These are phyloP conservation scores for Chymomyza fuscimana DNA, from an alignment of 2,888 invertebrate genomes.

Conservation along the genomic window DNA sequence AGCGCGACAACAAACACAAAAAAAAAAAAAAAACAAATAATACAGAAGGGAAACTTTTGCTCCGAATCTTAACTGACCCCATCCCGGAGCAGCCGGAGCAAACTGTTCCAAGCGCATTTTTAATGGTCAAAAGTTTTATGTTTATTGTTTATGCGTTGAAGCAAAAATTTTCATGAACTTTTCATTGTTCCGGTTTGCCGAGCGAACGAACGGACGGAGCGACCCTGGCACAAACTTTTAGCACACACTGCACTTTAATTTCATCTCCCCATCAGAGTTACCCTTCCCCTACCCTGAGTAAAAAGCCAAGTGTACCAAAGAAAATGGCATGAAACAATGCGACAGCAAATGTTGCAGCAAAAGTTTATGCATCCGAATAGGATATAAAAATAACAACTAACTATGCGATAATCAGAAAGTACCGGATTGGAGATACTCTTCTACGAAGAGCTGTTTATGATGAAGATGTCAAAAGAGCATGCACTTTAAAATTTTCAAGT, in stretches of 20 bases:
- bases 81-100: not conserved
- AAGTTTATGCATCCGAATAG: conserved; percentile 58
- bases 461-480: not conserved
- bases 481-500: not conserved
- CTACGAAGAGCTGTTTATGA: not conserved
- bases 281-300: not conserved
- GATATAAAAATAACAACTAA: not conserved
- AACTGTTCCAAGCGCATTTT: conserved; percentile 49
- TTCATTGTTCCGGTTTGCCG: conserved; percentile 73
- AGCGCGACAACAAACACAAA: conserved; percentile 50
- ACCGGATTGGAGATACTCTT: not conserved
- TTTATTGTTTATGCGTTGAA: conserved; percentile 75
- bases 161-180: conserved; percentile 74
- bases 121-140: conserved; percentile 72
- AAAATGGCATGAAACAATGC: conserved; percentile 60
- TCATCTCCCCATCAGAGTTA: conserved; percentile 22
- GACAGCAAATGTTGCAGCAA: conserved; percentile 71
- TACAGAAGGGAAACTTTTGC: conserved; percentile 2
- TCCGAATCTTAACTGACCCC: not conserved
- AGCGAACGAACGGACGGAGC: conserved; percentile 12
- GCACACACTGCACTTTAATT: conserved; percentile 73
- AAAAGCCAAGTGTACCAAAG: conserved; percentile 19
- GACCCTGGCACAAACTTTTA: conserved; percentile 49
- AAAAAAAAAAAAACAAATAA: conserved; percentile 37
- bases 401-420: not conserved